Conservation (phyloP, 2,113 vertebrate genomes). For the Lepisosteus oculatus region DNA sequence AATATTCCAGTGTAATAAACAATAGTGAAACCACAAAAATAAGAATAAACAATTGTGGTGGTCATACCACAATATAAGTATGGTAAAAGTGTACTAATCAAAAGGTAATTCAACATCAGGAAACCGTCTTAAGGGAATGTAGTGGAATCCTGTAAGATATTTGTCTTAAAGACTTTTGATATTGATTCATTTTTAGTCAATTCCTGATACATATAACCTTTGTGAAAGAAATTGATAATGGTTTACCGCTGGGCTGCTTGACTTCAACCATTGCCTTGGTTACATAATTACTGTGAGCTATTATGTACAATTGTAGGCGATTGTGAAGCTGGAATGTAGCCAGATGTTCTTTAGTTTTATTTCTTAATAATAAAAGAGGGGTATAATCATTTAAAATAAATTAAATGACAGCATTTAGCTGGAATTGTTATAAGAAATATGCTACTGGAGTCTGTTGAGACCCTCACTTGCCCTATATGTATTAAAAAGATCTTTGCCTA, state of each 20-base stretch:
- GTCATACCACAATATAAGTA: too few species aligned
- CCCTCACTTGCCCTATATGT: conserved; percentile 6
- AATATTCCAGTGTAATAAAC: too few species aligned
- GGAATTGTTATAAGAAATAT: not conserved
- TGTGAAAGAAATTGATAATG: not conserved
- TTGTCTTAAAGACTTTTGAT: too few species aligned
- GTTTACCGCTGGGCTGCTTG: not conserved
- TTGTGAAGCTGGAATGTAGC: not conserved
- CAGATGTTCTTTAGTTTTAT: not conserved
- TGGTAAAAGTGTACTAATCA: too few species aligned
- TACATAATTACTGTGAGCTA: conserved; percentile 5
- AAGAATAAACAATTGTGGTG: too few species aligned
- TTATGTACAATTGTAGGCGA: conserved; percentile 1
- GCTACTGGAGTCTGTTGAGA: conserved; percentile 10
- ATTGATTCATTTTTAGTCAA: too few species aligned
- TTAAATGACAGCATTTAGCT: conserved; percentile 3
- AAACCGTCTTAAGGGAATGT: too few species aligned
- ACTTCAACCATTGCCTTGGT: not conserved
- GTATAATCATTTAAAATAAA: not conserved
- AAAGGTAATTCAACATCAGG: too few species aligned
- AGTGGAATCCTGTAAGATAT: too few species aligned
- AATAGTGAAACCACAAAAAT: too few species aligned
- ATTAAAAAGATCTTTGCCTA: not conserved
- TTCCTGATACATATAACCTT: too few species aligned
- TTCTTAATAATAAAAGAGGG: not conserved